Percentiles rank a stretch among this genome's conserved stretches.
phyloP scores from a whole-genome alignment of 2,797 vertebrate species.

The Onychomys torridus region DNA sequence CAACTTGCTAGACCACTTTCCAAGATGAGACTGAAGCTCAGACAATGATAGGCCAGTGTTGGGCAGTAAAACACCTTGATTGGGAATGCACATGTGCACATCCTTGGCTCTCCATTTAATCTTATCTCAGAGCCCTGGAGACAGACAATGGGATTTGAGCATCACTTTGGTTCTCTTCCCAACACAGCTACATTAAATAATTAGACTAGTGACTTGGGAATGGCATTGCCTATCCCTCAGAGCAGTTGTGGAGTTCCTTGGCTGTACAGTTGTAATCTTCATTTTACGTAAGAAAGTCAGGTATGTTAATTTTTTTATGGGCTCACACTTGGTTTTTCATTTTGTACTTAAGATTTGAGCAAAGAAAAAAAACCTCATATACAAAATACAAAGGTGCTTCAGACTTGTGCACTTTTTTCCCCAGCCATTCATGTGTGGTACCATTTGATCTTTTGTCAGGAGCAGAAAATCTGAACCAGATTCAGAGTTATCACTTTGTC shows the following conservation, averaged over 20 bases:
- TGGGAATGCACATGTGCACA: neutral
- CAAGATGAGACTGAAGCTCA: neutral
- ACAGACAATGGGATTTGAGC: neutral
- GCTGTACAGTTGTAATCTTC: neutral
- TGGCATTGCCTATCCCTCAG: neutral
- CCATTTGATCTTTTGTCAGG: neutral
- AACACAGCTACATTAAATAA: neutral
- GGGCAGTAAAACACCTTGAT: neutral
- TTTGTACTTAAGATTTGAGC: neutral
- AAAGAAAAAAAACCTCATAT: neutral
- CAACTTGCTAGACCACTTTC: neutral
- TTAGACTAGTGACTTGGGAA: neutral
- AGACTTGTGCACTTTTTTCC: neutral
- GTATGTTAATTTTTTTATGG: neutral
- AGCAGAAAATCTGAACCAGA: fast-evolving
- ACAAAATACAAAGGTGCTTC: neutral
- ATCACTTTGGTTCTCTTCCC: neutral
- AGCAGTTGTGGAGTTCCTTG: neutral
- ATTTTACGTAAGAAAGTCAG: neutral
- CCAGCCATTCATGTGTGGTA: neutral
- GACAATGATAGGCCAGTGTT: neutral
- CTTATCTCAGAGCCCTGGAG: neutral
- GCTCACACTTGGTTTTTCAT: neutral
- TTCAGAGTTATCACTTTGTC: neutral
- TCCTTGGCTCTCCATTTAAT: neutral